Conservation (phyloP, 2,888 invertebrate genomes). For the Alloscopus bannaensis region DNA sequence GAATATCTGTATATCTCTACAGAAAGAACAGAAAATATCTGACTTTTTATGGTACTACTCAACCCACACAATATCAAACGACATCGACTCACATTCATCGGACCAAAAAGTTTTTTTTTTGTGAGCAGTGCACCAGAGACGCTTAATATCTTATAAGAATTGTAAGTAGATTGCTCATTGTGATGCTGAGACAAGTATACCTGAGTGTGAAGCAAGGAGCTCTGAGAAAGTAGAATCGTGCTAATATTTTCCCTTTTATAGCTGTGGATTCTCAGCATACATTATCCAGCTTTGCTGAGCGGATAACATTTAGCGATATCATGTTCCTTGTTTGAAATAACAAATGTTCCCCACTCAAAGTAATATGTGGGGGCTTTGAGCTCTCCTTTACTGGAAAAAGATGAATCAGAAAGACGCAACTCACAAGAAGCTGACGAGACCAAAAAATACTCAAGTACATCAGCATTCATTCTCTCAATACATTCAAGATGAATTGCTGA, state of each 20-base stretch:
- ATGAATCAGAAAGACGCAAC: constrained; percentile 42
- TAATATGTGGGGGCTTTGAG: not conserved
- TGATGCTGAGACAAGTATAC: no score
- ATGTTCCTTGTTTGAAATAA: constrained; percentile 27
- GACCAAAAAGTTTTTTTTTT: not conserved
- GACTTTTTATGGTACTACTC: constrained; percentile 57
- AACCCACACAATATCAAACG: constrained; percentile 49
- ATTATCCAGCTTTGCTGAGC: constrained; percentile 48
- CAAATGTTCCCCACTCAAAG: not conserved
- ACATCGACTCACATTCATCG: constrained; percentile 18
- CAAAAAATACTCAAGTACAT: constrained; percentile 10
- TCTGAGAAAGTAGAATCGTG: constrained; percentile 29
- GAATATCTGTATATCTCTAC: constrained; percentile 8
- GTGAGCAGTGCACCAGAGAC: no score
- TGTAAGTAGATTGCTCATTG: no score
- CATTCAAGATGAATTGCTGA: no score
- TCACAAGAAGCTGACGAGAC: no score
- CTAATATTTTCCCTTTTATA: constrained; percentile 59
- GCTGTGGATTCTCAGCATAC: constrained; percentile 39
- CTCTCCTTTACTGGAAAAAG: constrained; percentile 46
- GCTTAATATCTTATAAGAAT: no score
- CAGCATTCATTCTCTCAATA: no score
- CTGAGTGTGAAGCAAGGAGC: not conserved
- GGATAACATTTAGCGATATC: constrained; percentile 43
- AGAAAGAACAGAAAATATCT: constrained; percentile 38